Evolutionary conservation across 2,888 invertebrate genomes (phyloP), one percentile per base, ranked within the genome.

Genomic region (Eumacrocentrus americanus): DNA sequence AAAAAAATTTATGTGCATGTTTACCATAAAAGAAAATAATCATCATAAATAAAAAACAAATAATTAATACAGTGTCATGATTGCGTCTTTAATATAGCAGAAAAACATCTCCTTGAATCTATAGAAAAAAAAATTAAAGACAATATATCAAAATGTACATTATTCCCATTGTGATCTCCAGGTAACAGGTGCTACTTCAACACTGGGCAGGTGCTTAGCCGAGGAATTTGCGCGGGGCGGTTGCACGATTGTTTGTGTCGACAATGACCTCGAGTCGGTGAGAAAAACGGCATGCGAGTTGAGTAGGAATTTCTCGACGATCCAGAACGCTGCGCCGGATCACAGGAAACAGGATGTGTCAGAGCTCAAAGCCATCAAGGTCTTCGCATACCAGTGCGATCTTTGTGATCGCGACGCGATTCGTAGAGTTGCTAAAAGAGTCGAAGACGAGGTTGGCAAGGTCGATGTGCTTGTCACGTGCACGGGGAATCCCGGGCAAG

Each of bases 381-480:
- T 67, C 6, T 55, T 62, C 12, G 67, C 72, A 7, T 75, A 79
- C 60, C 60, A 67, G 52, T 80, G 80, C 60, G 65, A 79, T 46
- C 54, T 77, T 4, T 54, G 65, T 52, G 66, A 76, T 42, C 69
- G 69, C n/a, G 61, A 71, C n/a, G 67, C 72, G 2, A 73, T 80
- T 22, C 66, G 64, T 4, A 66, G 51, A 4, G 54, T 75, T 2
- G 79, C 77, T 0, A 63, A 60, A 14, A 72, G 66, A 60, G 65
- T 80, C 57, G 70, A 71, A 51, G 67, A 73, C 20, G 77, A 78
- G 3, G 44, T 79, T 25, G 79, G 78, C 3, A 63, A 62, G 1
- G 61, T 80, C 52, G 76, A 80, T 54, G 68, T 77, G 1, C 67
- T 80, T n/a, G 73, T 80, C 12, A 79, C 76, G 7, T 80, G 80